A percentile compares a stretch with the other conserved stretches of the same genome.
Evolutionary conservation across 2,797 vertebrate genomes (phyloP).

Genomic region (Lagodon rhomboides): DNA sequence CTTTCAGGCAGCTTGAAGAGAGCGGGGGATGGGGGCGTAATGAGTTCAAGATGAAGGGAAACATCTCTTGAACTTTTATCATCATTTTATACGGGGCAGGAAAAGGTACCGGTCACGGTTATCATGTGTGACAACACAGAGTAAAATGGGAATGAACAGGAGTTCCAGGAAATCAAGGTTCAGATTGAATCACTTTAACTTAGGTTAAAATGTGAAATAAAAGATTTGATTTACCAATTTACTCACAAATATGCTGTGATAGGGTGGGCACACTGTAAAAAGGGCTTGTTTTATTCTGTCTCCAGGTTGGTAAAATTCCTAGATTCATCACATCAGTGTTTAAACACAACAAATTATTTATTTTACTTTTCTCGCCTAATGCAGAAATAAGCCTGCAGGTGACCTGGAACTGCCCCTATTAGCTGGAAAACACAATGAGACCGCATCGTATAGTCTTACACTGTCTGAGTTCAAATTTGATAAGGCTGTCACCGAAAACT

Average conservation of each 20-base stretch:
- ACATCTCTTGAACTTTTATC: slow-evolving; percentile 43
- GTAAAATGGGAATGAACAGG: slow-evolving; percentile 15
- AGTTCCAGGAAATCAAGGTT: background rate
- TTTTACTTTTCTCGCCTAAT: too few species aligned
- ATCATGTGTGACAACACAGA: slow-evolving; percentile 24
- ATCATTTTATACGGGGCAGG: slow-evolving; percentile 29
- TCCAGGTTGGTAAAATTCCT: background rate
- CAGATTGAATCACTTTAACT: slow-evolving; percentile 12
- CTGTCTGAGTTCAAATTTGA: too few species aligned
- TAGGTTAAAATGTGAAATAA: slow-evolving; percentile 1
- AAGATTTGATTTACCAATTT: background rate
- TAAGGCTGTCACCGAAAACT: too few species aligned
- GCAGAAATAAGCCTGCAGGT: too few species aligned
- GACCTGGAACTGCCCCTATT: too few species aligned
- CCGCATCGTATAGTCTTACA: too few species aligned
- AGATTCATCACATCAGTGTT: background rate
- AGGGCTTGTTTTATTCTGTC: too few species aligned
- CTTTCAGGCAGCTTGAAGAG: slow-evolving; percentile 59
- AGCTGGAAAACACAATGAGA: too few species aligned
- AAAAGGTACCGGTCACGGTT: slow-evolving; percentile 16
- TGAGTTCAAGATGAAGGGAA: slow-evolving; percentile 78
- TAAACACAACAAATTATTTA: too few species aligned
- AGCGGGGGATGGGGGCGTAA: slow-evolving; percentile 53
- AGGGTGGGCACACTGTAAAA: too few species aligned
- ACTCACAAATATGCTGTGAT: slow-evolving; percentile 1